phyloP scores from a whole-genome alignment of 2,888 invertebrate genomes.

The Spodoptera littoralis region DNA sequence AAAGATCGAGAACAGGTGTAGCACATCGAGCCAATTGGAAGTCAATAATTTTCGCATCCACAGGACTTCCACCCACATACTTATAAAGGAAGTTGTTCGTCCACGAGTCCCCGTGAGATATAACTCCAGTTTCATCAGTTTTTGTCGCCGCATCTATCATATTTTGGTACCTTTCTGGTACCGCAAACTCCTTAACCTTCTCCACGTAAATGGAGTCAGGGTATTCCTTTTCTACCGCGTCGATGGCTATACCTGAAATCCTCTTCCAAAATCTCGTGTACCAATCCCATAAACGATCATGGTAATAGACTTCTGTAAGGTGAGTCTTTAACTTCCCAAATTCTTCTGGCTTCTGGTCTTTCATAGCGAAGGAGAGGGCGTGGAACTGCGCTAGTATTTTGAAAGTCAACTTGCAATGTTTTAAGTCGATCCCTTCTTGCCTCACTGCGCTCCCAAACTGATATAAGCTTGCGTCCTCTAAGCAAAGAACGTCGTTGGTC shows the following conservation, averaged over 20 bases:
- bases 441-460: slow-evolving; percentile 81
- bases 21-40: slow-evolving; percentile 91
- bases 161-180: slow-evolving; percentile 85
- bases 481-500: slow-evolving; percentile 85
- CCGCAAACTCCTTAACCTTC: slow-evolving; percentile 86
- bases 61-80: slow-evolving; percentile 65
- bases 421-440: slow-evolving; percentile 85
- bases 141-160: slow-evolving; percentile 79
- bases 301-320: slow-evolving; percentile 89
- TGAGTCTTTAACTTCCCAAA: slow-evolving; percentile 79
- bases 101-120: slow-evolving; percentile 93
- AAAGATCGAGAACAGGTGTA: slow-evolving; percentile 88
- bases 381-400: slow-evolving; percentile 89
- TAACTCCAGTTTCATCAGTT: slow-evolving; percentile 83
- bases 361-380: slow-evolving; percentile 89
- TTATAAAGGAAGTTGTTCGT: slow-evolving; percentile 92
- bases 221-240: slow-evolving; percentile 91
- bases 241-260: slow-evolving; percentile 86
- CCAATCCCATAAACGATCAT: slow-evolving; percentile 87
- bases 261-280: slow-evolving; percentile 87
- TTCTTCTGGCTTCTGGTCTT: slow-evolving; percentile 84
- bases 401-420: slow-evolving; percentile 84
- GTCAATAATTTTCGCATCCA: slow-evolving; percentile 90
- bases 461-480: slow-evolving; percentile 86
- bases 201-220: slow-evolving; percentile 89